Base-by-base conservation (phyloP, 2,888 invertebrate species). In the Scaptomyza cyrtandrae region DNA sequence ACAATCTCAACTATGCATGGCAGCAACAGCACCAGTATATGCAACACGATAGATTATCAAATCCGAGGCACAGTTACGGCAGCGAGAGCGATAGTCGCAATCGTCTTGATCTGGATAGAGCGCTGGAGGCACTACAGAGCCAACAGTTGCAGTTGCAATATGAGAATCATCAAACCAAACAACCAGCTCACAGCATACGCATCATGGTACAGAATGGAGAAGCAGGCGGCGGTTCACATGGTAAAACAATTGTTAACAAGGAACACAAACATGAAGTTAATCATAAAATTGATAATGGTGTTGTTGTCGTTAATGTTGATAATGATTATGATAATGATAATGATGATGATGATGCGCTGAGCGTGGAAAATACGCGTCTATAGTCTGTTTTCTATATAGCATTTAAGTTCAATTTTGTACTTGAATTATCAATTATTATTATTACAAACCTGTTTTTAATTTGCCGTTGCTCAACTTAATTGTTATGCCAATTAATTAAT, bases 351-450 rank as follows among this genome's bases (percentile, higher is more conserved):
- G 90, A 91, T 77, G 91, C 90, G 78, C 85, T 87, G 60, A 91
- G 91, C 74, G 91, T 91, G 81, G 90, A 92, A 89, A 91, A 90
- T 78, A 89, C 90, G 86, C 89, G 90, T 61, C 90, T 91, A 71
- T 91, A 90, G 79, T 85, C 84, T 61, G 37, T 44, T 58, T 45
- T 29, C 44, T 52, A 44, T 56, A 46, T 41, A 72, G 31, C 19
- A 53, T 49, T 65, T 75, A 78, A 75, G 77, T 59, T 64, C 48
- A 64, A 56, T 54, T 74, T 65, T 76, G 76, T 70, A 78, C 49
- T 66, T 63, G 59, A 71, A 61, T 66, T 71, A 70, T 70, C 13
- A 33, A 29, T 9, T 29, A 11, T 35, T 35, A 35, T 35, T 35
- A 35, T 13, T 35, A 41, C n/a, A n/a, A 4, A 3, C 6, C 50